Percentiles rank a stretch among this genome's conserved stretches.
Evolutionary conservation across 2,113 vertebrate genomes (phyloP).

Genomic region (Anser brachyrhynchus): DNA sequence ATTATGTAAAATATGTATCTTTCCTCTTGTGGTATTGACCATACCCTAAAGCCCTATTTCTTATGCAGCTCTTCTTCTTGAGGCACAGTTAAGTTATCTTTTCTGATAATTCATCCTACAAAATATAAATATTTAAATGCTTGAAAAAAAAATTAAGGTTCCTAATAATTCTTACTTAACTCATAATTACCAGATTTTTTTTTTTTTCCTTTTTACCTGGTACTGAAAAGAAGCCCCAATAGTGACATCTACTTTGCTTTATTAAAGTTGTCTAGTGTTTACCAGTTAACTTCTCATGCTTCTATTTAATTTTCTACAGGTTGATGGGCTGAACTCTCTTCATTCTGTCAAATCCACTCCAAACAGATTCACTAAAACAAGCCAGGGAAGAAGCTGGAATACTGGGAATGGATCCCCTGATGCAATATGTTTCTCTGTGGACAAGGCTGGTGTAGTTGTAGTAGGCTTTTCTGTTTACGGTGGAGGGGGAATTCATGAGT

Average conservation of each 20-base stretch:
- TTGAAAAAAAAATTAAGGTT: neutral
- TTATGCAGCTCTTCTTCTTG: neutral
- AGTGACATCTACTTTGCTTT: neutral
- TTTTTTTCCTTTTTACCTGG: neutral
- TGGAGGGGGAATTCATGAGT: slow-evolving; percentile 97
- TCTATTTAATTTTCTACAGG: slow-evolving; percentile 72
- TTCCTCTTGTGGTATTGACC: neutral
- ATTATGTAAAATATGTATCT: neutral
- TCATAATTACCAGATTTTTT: neutral
- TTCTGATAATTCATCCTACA: neutral
- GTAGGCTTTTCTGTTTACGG: slow-evolving; percentile 98
- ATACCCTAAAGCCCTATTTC: neutral
- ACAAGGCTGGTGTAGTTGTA: slow-evolving; percentile 94
- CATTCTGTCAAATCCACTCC: slow-evolving; percentile 96
- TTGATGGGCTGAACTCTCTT: slow-evolving; percentile 93
- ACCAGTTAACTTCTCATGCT: neutral
- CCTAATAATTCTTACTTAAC: neutral
- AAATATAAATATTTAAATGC: neutral
- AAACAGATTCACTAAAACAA: slow-evolving; percentile 97
- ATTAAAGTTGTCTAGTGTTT: neutral
- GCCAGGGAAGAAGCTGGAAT: slow-evolving; percentile 98
- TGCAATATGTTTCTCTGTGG: slow-evolving; percentile 96
- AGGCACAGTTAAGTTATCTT: neutral
- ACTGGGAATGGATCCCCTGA: slow-evolving; percentile 98
- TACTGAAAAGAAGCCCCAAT: neutral